phyloP scores from a whole-genome alignment of 1,140 invertebrate species.

The Branchinecta lynchi region DNA sequence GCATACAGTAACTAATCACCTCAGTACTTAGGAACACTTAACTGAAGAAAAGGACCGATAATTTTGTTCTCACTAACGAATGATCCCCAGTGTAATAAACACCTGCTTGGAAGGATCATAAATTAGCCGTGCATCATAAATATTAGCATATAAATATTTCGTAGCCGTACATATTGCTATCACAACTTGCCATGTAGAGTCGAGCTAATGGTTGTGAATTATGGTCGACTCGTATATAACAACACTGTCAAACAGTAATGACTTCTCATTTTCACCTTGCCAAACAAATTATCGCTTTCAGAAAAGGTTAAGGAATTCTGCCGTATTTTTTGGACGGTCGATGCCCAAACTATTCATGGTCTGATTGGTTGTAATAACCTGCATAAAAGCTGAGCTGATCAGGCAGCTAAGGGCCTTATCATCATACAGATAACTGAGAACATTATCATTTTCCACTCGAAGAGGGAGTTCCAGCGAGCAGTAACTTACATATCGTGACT shows the following conservation, averaged over 20 bases:
- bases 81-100: conserved; percentile 7
- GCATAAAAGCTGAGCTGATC: conserved; percentile 3
- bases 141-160: conserved; percentile 6
- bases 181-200: conserved; percentile 5
- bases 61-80: neutral
- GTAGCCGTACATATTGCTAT: neutral
- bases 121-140: neutral
- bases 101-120: conserved; percentile 3
- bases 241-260: neutral
- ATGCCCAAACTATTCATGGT: neutral
- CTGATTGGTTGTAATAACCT: conserved; percentile 4
- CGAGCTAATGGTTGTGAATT: neutral
- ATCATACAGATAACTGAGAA: neutral
- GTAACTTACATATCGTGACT: no score
- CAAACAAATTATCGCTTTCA: neutral
- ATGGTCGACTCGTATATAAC: conserved; percentile 1
- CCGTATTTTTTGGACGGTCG: neutral
- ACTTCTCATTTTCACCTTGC: conserved; percentile 9
- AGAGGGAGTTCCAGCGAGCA: no score
- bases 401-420: neutral
- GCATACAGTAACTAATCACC: neutral
- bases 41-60: neutral
- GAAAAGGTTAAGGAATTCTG: conserved; percentile 11
- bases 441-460: neutral
- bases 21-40: conserved; percentile 1